These are phyloP conservation scores for Odontocerum albicorne DNA, from an alignment of 2,888 invertebrate genomes.

Conservation along the genomic window DNA sequence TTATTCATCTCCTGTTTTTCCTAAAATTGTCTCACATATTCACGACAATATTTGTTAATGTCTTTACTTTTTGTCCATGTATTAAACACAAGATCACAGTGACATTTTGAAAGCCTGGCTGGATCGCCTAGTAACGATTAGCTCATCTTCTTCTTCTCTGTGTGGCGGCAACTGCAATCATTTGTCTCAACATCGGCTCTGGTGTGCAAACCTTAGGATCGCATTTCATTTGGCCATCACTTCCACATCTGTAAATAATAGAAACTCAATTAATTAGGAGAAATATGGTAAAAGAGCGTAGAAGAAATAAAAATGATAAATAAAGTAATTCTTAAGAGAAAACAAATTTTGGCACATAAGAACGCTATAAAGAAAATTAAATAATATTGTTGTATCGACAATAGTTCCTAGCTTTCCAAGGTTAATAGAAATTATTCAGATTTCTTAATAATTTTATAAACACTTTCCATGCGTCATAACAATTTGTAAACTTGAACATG, in stretches of 20 bases:
- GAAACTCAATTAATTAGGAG: no score
- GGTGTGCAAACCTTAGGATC: slow-evolving; percentile 89
- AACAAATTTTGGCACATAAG: not conserved
- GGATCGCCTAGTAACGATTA: slow-evolving; percentile 15
- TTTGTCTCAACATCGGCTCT: slow-evolving; percentile 86
- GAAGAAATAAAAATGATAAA: slow-evolving; percentile 20
- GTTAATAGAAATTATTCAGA: no score
- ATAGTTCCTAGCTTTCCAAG: no score
- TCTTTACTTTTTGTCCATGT: slow-evolving; percentile 30
- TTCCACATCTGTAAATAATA: slow-evolving; percentile 72
- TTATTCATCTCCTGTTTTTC: slow-evolving; percentile 3
- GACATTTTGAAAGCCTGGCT: slow-evolving; percentile 18
- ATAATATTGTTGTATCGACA: not conserved
- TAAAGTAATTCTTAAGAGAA: not conserved
- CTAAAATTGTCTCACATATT: slow-evolving; percentile 4
- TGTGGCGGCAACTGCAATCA: slow-evolving; percentile 82
- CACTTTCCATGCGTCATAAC: no score
- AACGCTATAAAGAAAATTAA: not conserved
- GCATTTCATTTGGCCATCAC: slow-evolving; percentile 92
- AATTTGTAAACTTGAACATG: no score
- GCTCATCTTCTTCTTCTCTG: slow-evolving; percentile 73
- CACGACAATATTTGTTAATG: slow-evolving; percentile 30
- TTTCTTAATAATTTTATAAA: no score
- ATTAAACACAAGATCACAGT: slow-evolving; percentile 36
- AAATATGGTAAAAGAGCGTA: no score